Base-by-base conservation (phyloP, 2,797 vertebrate species). In the Phrynocephalus forsythii region DNA sequence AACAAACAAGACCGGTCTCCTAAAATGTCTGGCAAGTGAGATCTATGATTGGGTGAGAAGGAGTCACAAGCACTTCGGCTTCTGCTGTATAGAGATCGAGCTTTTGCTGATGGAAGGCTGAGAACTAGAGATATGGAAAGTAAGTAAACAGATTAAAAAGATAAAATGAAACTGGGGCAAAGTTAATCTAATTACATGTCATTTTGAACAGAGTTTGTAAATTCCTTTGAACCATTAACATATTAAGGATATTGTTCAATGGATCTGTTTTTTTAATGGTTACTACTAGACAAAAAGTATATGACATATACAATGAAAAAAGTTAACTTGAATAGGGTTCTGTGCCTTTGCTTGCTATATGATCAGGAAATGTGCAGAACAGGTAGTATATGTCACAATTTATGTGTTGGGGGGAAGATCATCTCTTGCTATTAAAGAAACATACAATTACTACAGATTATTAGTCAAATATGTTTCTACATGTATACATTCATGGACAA, bases 1-100 rank as follows among this genome's bases (percentile, higher is more conserved):
- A 85, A 89, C 72, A 85, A 85, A 89, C 72, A 82, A 20, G 24
- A 56, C 48, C 13, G 66, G 52, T 86, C 84, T 86, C 80, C 84
- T 63, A 82, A 78, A 83, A 86, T 48, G 84, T 81, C 66, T 82
- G 66, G 78, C 69, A 85, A 88, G 50, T 69, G 48, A 85, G 48
- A 85, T 85, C 79, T 85, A 50, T 77, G 71, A 89, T 77, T 77
- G 71, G 50, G 72, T 78, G 72, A 85, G 50, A 82, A 33, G 50
- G 18, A 82, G 72, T 75, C 30, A 85, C 52, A 85, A 15, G 72
- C 73, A 77, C 28, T 10, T n/a, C 71, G 33, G 60, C 71, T 11
- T 76, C 56, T 24, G 3, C 33, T 33, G 33, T 33, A 63, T 56
- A 86, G 77, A 60, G 33, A 81, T 86, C 56, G 1, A 44, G 69